These are phyloP conservation scores for Salvelinus alpinus DNA, from an alignment of 2,113 vertebrate genomes.

Conservation along the genomic window DNA sequence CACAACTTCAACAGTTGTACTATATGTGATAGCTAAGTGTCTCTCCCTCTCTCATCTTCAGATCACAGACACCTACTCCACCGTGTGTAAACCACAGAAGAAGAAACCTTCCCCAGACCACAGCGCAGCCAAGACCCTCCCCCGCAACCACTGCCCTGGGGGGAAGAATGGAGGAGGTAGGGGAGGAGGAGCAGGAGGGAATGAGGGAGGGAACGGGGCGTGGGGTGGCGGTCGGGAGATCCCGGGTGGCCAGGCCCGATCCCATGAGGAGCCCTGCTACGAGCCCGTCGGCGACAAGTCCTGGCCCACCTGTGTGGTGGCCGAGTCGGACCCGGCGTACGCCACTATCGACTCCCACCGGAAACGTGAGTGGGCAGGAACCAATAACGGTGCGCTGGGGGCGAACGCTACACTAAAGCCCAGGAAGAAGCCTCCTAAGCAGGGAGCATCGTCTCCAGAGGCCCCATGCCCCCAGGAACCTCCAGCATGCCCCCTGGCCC, in stretches of 20 bases:
- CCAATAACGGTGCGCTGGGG: slow-evolving; percentile 48
- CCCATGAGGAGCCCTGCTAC: slow-evolving; percentile 73
- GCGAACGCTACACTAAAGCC: slow-evolving; percentile 62
- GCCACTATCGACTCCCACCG: slow-evolving; percentile 70
- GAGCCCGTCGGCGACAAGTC: slow-evolving; percentile 70
- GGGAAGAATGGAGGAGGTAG: slow-evolving; percentile 39
- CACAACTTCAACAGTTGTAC: neutral
- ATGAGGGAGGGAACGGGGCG: slow-evolving; percentile 37
- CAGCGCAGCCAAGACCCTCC: slow-evolving; percentile 63
- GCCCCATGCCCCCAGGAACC: neutral
- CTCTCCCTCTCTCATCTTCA: slow-evolving; percentile 45
- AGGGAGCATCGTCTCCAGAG: slow-evolving; percentile 45
- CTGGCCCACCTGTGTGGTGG: slow-evolving; percentile 53
- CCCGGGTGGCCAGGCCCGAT: slow-evolving; percentile 57
- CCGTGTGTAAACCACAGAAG: slow-evolving; percentile 75
- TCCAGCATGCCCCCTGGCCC: slow-evolving; percentile 23
- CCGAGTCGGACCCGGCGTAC: slow-evolving; percentile 70
- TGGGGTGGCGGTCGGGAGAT: slow-evolving; percentile 57
- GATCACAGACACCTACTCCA: slow-evolving; percentile 81
- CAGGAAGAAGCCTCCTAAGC: slow-evolving; percentile 63
- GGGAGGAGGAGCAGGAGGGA: neutral
- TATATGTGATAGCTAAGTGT: neutral
- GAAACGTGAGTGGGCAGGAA: slow-evolving; percentile 65
- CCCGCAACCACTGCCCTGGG: slow-evolving; percentile 53
- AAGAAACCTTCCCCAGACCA: slow-evolving; percentile 68